Base-by-base conservation (phyloP, 2,888 invertebrate genomes). In the Dromius quadrimaculatus region DNA sequence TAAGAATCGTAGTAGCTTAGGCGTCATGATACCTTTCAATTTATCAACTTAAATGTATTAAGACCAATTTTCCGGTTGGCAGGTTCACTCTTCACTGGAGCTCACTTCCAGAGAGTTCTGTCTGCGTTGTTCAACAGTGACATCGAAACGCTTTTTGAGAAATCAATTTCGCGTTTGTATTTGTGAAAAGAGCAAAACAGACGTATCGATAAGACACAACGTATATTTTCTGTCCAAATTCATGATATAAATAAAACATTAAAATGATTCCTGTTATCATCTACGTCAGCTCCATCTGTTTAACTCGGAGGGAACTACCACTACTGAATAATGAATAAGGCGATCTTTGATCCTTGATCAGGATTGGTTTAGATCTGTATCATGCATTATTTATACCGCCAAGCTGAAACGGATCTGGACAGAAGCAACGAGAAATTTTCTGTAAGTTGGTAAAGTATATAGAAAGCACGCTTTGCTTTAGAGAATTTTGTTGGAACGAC, bases 31-130 rank as follows among this genome's bases (percentile, higher is more conserved):
- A 28, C 50, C 50, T 54, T 54, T 54, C 50, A 54, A 54, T 54
- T 54, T 54, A 54, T 54, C 50, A 54, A 54, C 50, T 54, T 54
- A 54, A 54, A 54, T 54, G 50, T 54, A 23, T 54, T 54, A 54
- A 54, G 50, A 54, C 28, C 50, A 54, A 54, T 54, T 54, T 54
- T 54, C 50, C 28, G 15, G 28, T 6, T 15, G 23, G 50, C 50
- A 13, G 23, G 22, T 36, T 6, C 36, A 6, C 4, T 13, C 41
- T 41, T 13, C 36, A 36, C n/a, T 9, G 36, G 9, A 11, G 36
- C n/a, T n/a, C n/a, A n/a, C n/a, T 36, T n/a, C 36, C 6, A 17
- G 36, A 9, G 36, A 36, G 2, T n/a, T 36, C 3, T 3, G 3
- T 11, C 36, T 6, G 2, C n/a, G 36, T 11, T 36, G 4, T n/a